Evolutionary conservation across 2,888 invertebrate genomes (phyloP).

Genomic region (Drosophila parthenogenetica): DNA sequence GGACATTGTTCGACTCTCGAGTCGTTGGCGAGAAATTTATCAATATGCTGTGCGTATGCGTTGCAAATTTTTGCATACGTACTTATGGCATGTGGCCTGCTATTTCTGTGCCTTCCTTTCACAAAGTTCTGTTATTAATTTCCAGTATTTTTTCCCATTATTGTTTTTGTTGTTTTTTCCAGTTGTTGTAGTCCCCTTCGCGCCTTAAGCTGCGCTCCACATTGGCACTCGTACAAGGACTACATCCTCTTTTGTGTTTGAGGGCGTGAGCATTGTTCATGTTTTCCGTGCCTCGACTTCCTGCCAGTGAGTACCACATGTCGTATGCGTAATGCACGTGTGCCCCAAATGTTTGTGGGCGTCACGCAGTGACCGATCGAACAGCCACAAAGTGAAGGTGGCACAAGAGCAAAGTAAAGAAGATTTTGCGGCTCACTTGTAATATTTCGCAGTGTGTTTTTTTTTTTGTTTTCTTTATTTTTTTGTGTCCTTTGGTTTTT

Average conservation of each 20-base stretch:
- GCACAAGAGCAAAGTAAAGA: neutral
- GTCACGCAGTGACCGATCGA: conserved; percentile 20
- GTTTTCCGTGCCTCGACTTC: conserved; percentile 26
- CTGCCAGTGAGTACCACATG: conserved; percentile 7
- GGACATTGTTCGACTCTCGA: conserved; percentile 32
- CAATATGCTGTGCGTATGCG: conserved; percentile 62
- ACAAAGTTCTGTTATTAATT: conserved; percentile 52
- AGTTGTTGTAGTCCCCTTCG: neutral
- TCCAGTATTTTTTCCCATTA: conserved; percentile 17
- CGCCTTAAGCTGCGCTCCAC: conserved; percentile 9
- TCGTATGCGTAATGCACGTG: conserved; percentile 45
- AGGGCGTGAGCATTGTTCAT: conserved; percentile 52
- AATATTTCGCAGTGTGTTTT: conserved; percentile 24
- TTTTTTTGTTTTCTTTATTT: neutral
- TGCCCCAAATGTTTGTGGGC: conserved; percentile 20
- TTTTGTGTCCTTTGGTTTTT: neutral
- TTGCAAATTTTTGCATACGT: conserved; percentile 55
- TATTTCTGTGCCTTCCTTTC: conserved; percentile 5
- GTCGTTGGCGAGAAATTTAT: conserved; percentile 54
- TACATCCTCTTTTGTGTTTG: conserved; percentile 53
- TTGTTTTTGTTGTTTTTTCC: conserved; percentile 5
- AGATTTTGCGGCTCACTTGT: conserved; percentile 20
- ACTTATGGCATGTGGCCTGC: conserved; percentile 42
- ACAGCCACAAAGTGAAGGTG: conserved; percentile 7
- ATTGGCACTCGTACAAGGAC: conserved; percentile 21